Evolutionary conservation across 2,113 vertebrate species (phyloP).

Genomic region (Pseudopodoces humilis): DNA sequence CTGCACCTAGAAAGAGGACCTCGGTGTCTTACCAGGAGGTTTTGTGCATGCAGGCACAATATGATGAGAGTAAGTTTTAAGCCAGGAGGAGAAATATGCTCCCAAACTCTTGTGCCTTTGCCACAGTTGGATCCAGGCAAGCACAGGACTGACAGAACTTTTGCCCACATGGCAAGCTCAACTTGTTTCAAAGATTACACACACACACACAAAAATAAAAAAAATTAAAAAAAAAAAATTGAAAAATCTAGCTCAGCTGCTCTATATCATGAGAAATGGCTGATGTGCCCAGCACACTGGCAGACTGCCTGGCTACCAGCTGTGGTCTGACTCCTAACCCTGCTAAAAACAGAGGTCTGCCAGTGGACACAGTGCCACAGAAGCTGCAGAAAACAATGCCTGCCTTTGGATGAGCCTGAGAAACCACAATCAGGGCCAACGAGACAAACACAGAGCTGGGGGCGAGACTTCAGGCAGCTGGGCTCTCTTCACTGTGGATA

Average conservation of each 20-base stretch:
- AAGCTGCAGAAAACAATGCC: neutral
- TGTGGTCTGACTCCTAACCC: conserved; percentile 47
- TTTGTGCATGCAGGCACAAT: neutral
- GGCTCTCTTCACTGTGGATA: neutral
- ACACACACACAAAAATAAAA: neutral
- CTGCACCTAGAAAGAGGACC: neutral
- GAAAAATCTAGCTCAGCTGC: conserved; percentile 19
- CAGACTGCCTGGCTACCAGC: conserved; percentile 65
- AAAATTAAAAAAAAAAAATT: neutral
- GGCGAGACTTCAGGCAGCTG: neutral
- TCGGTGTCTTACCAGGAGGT: neutral
- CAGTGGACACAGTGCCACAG: conserved; percentile 11
- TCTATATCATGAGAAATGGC: conserved; percentile 20
- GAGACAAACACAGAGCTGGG: accelerated
- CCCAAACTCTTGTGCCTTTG: neutral
- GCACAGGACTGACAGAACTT: neutral
- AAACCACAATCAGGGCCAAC: neutral
- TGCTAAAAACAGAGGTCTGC: conserved; percentile 51
- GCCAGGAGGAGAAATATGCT: neutral
- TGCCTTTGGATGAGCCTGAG: neutral
- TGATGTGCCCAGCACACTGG: conserved; percentile 33
- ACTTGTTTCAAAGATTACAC: neutral
- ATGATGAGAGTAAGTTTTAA: neutral
- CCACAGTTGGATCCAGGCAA: neutral
- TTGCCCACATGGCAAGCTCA: neutral